Evolutionary conservation across 2,888 invertebrate species (phyloP), one percentile per base, ranked within the genome.

Genomic region (Cylloceria caligata): DNA sequence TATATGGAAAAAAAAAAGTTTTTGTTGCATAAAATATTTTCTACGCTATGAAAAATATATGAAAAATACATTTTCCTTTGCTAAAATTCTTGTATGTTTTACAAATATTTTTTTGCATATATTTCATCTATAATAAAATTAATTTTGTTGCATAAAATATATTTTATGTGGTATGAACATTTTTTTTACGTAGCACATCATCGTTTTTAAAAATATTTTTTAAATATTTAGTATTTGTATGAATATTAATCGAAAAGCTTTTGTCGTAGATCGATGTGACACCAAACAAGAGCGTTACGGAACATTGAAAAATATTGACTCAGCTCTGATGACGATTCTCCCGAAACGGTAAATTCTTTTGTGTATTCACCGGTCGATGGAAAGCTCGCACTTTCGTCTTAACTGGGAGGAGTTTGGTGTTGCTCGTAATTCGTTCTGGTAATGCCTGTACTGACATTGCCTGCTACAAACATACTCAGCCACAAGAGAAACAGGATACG

Each of bases 381-480:
- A 39, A 39, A 36, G 24, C 36, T 16, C 47, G 16, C 30, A 1
- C 4, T 34, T 11, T 24, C 21, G 42, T 24, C 34, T 36, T 52
- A 52, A 45, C 47, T 47, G 9, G 3, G 11, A 19, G 34, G 30
- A 55, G 36, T 75, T 52, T 47, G 34, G 45, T 57, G 73, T 67
- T 72, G 52, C 64, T 67, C 47, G 57, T 73, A 76, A 71, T 82
- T 84, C 71, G 49, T 19, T 5, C 6, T 42, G 52, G 74, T 77
- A 52, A 64, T 42, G 45, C 39, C n/a, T 62, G 16, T 67, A 73
- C 79, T 71, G 68, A 67, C 67, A 42, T 13, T 42, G 16, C 27
- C 21, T 30, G 42, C 62, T 39, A 34, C 60, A 72, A 34, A 72
- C 34, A 76, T 72, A 68, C 65, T 39, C n/a, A 39, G 64, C 24